These are phyloP conservation scores for Halichoeres trimaculatus DNA, from an alignment of 2,113 vertebrate species.

Conservation along the genomic window DNA sequence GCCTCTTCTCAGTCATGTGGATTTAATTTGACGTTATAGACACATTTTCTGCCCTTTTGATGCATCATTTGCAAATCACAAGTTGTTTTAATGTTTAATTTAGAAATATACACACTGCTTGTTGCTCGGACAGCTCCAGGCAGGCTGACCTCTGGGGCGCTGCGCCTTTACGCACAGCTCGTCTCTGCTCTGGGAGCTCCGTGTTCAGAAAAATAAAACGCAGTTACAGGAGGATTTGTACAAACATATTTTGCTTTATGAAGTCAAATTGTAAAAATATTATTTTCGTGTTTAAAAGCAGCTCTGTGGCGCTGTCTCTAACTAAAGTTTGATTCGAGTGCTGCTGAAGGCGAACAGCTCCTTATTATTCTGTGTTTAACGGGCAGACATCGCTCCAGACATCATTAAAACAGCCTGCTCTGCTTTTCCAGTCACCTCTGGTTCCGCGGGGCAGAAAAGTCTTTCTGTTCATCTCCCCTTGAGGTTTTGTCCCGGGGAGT, in stretches of 20 bases:
- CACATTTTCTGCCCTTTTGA: too few relatives aligned
- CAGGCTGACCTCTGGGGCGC: conserved; percentile 47
- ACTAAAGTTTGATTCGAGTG: conserved; percentile 3
- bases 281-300: not conserved
- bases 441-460: not conserved
- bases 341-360: not conserved
- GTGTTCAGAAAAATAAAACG: not conserved
- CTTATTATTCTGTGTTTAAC: conserved; percentile 22
- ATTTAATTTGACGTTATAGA: not conserved
- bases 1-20: not conserved
- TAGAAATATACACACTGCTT: not conserved
- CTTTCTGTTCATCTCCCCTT: not conserved
- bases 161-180: conserved; percentile 38
- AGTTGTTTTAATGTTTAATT: not conserved
- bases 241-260: not conserved
- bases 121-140: conserved; percentile 6
- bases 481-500: not conserved
- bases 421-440: not conserved
- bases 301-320: not conserved
- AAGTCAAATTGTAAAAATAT: not conserved
- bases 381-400: not conserved
- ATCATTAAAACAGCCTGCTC: not conserved
- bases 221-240: not conserved
- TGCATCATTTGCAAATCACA: too few relatives aligned
- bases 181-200: not conserved